Base-by-base conservation (phyloP, 2,888 invertebrate genomes). In the Cheilosia pagana region DNA sequence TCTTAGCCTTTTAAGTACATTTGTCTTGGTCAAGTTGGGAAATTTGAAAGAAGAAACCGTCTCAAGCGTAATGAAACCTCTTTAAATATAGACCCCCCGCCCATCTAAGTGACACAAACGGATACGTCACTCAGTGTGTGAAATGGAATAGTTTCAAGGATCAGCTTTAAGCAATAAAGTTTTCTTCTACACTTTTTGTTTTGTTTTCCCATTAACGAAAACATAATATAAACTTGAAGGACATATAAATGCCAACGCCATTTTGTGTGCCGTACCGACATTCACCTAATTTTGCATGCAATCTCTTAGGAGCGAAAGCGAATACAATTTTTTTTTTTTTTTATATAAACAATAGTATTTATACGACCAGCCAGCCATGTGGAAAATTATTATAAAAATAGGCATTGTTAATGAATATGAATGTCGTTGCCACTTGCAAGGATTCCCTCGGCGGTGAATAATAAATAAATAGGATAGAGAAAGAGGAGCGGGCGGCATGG, bases 361-460 rank as follows among this genome's bases (percentile, higher is more conserved):
- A 7, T 28, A 21, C 31, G 62, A 59, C 31, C 8, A 60, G 25
- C 60, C 71, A 78, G 68, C 78, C 82, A 78, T 78, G 72, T 62
- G 67, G 67, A 57, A 78, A 72, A 68, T 68, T 67, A 81, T 70
- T 67, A 81, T 70, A 81, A 83, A 68, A 74, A 82, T 50, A 72
- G 62, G 43, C 62, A 63, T 78, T 74, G 74, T 74, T 74, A 77
- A 77, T 77, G 72, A 72, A 72, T 72, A 68, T 63, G 67, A 77
- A 77, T 74, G 78, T 78, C 72, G 82, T 63, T 83, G 78, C 52
- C 78, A 78, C 78, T 83, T 78, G 68, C 82, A 74, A 74, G 78
- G 74, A 68, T 63, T 52, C 52, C 25, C 57, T 50, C 31, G 63
- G 53, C 35, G 53, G 57, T 52, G 63, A 65, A 65, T 75, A 57